phyloP scores from a whole-genome alignment of 2,797 vertebrate species.

The Aselliscus stoliczkanus region DNA sequence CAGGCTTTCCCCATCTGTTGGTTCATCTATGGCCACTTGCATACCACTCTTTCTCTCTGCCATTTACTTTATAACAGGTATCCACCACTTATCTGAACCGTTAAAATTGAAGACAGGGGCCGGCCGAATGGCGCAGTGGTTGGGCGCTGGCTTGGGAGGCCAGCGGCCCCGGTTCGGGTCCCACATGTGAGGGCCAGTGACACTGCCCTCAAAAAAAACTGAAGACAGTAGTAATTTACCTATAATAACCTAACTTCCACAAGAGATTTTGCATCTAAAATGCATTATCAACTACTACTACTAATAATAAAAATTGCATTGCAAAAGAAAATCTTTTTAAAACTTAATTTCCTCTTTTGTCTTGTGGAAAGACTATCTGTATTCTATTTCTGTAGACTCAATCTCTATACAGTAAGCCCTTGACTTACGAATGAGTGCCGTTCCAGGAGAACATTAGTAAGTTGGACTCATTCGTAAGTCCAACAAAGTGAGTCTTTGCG shows the following conservation, averaged over 20 bases:
- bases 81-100: not conserved
- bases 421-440: no score
- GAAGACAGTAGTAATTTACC: not conserved
- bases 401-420: no score
- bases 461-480: no score
- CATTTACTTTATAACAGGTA: not conserved
- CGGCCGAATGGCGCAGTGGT: no score
- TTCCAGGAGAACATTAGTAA: no score
- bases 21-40: not conserved
- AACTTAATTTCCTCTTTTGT: not conserved
- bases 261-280: not conserved
- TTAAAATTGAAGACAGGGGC: not conserved
- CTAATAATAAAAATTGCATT: no score
- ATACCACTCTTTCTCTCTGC: not conserved
- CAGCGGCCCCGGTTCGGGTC: no score
- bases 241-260: not conserved
- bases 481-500: no score
- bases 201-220: no score
- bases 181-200: no score
- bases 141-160: no score
- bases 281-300: not conserved
- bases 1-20: not conserved
- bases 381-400: conserved; percentile 14
- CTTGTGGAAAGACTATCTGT: not conserved
- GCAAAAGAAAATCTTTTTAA: not conserved